phyloP scores from a whole-genome alignment of 1,140 invertebrate species.

The Diabrotica undecimpunctata region DNA sequence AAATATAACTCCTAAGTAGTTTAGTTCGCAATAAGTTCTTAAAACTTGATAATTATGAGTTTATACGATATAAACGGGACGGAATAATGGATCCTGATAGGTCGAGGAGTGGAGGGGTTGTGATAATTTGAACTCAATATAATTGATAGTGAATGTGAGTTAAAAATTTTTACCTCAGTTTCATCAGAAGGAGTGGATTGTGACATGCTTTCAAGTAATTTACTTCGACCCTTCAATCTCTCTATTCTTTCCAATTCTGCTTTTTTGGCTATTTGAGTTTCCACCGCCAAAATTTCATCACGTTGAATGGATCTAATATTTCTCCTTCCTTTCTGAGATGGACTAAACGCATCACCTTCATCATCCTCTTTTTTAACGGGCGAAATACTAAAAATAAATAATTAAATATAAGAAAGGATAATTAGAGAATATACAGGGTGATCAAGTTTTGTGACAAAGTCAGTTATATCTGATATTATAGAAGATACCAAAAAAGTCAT shows the following conservation, averaged over 20 bases:
- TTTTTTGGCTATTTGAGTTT: constrained; percentile 79
- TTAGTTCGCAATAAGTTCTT: too few relatives aligned
- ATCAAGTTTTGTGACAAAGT: too few relatives aligned
- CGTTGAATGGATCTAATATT: constrained; percentile 32
- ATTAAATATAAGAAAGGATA: background rate
- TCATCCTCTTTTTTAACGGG: background rate
- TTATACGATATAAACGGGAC: too few relatives aligned
- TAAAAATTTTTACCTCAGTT: background rate
- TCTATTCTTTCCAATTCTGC: constrained; percentile 83
- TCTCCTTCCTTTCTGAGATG: constrained; percentile 26
- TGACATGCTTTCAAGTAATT: constrained; percentile 43
- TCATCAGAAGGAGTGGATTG: constrained; percentile 20
- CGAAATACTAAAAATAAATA: constrained; percentile 11
- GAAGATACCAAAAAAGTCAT: background rate
- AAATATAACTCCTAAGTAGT: too few relatives aligned
- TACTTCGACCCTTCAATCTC: constrained; percentile 76
- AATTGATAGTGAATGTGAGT: too few relatives aligned
- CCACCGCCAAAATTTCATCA: constrained; percentile 66
- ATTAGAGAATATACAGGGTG: too few relatives aligned
- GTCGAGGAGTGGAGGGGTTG: too few relatives aligned
- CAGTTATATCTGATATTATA: background rate
- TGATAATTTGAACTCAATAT: too few relatives aligned
- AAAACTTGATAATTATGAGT: too few relatives aligned
- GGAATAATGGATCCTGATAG: too few relatives aligned
- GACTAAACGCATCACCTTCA: background rate